phyloP scores from a whole-genome alignment of 2,888 invertebrate species.

The Erannis defoliaria region DNA sequence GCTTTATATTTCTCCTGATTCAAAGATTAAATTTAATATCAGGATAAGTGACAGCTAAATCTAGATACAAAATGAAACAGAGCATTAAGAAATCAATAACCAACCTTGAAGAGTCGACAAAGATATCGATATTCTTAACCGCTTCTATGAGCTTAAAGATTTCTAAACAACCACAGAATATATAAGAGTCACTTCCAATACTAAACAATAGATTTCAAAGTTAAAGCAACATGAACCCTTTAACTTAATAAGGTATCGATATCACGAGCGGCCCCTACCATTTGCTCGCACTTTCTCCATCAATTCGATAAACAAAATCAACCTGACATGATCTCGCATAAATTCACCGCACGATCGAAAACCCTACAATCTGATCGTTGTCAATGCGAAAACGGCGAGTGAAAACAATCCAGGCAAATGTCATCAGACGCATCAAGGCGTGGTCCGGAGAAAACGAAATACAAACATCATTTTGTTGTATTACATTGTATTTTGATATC shows the following conservation, averaged over 20 bases:
- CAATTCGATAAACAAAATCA: constrained; percentile 57
- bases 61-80: constrained; percentile 21
- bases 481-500: constrained; percentile 55
- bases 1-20: too few relatives aligned
- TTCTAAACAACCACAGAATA: constrained; percentile 29
- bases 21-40: not conserved
- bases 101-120: constrained; percentile 17
- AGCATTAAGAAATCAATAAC: constrained; percentile 32
- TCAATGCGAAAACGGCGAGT: constrained; percentile 62
- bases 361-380: constrained; percentile 60
- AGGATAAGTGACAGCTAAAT: constrained; percentile 5
- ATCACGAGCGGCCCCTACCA: constrained; percentile 42
- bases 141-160: constrained; percentile 3
- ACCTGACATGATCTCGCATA: constrained; percentile 58
- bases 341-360: constrained; percentile 51
- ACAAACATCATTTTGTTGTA: constrained; percentile 46
- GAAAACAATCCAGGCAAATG: constrained; percentile 68
- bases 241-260: constrained; percentile 32
- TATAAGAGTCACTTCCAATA: constrained; percentile 17
- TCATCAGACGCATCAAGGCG: constrained; percentile 69
- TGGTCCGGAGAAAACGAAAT: constrained; percentile 54
- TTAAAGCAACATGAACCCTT: constrained; percentile 29
- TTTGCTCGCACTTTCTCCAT: constrained; percentile 52
- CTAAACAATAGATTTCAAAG: constrained; percentile 34
- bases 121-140: constrained; percentile 19